phyloP scores from a whole-genome alignment of 2,888 invertebrate genomes.

The Archips xylosteana region DNA sequence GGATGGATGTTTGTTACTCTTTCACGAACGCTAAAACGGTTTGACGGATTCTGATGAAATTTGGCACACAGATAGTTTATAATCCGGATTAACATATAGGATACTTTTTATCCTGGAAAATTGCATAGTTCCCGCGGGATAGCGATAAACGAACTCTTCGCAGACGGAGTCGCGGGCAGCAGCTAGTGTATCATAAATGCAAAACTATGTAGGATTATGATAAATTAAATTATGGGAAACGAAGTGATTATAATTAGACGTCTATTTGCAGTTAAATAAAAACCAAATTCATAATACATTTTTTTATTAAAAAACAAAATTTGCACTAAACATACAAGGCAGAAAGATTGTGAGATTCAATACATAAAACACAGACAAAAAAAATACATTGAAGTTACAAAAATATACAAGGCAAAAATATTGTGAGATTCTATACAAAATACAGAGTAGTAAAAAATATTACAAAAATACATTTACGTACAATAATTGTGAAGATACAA shows the following conservation, averaged over 20 bases:
- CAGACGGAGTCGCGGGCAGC: no score
- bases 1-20: no score
- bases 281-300: constrained; percentile 18
- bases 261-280: constrained; percentile 5
- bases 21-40: no score
- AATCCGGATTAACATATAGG: no score
- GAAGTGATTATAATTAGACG: no score
- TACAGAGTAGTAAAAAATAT: constrained; percentile 19
- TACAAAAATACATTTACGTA: constrained; percentile 18
- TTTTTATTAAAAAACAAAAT: constrained; percentile 39
- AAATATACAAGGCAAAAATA: constrained; percentile 33
- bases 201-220: neutral
- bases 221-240: no score
- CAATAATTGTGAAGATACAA: constrained; percentile 14
- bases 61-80: no score
- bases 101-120: no score
- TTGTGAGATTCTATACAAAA: constrained; percentile 29
- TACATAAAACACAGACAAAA: constrained; percentile 30
- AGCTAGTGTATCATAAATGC: no score
- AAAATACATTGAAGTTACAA: neutral
- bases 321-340: constrained; percentile 39
- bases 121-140: no score
- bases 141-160: no score
- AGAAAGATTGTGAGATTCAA: constrained; percentile 22
- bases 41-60: no score